Conservation (phyloP, 2,113 vertebrate species). For the Xiphophorus maculatus region DNA sequence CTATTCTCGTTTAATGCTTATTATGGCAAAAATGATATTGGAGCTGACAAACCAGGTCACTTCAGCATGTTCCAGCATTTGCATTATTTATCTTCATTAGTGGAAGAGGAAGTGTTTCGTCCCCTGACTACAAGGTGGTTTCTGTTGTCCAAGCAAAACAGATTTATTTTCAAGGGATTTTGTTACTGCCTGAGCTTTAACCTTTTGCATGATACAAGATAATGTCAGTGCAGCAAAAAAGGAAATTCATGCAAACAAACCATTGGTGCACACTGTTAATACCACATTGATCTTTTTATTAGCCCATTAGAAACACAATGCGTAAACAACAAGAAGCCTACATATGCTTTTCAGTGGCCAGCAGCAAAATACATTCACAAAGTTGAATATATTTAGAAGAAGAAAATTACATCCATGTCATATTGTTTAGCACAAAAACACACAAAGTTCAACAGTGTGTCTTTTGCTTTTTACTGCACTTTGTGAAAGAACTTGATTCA, state of each 20-base stretch:
- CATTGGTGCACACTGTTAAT: neutral
- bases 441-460: neutral
- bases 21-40: neutral
- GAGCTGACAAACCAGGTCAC: neutral
- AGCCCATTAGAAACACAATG: conserved; percentile 23
- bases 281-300: conserved; percentile 43
- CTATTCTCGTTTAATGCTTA: neutral
- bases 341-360: conserved; percentile 3
- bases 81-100: neutral
- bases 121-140: neutral
- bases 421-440: neutral
- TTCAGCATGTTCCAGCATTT: neutral
- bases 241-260: neutral
- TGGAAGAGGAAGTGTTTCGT: neutral
- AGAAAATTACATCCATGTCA: neutral
- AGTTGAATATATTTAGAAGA: conserved; percentile 11
- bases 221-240: neutral
- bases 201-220: neutral
- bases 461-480: neutral
- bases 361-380: conserved; percentile 17
- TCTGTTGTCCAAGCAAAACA: neutral
- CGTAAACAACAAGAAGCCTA: conserved; percentile 13
- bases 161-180: neutral
- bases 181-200: neutral
- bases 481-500: neutral